Evolutionary conservation across 2,888 invertebrate species (phyloP).

Genomic region (Taphrorychus bicolor): DNA sequence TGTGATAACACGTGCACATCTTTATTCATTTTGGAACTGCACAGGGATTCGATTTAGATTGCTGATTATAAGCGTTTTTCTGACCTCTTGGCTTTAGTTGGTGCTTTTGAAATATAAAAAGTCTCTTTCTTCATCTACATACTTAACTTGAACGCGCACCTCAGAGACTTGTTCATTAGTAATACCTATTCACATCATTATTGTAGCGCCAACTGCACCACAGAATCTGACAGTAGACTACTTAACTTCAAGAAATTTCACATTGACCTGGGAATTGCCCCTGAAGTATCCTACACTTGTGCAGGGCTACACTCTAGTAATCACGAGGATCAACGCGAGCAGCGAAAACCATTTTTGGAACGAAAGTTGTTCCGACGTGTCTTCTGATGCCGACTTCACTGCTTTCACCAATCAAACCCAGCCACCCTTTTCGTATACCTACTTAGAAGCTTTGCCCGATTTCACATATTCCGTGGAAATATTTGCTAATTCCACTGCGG

Average conservation of each 20-base stretch:
- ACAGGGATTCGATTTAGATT: too few species aligned
- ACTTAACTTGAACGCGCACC: too few species aligned
- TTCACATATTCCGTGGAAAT: constrained; percentile 4
- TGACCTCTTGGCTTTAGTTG: too few species aligned
- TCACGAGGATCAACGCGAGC: not conserved
- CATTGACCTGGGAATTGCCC: not conserved
- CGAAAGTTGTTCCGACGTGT: not conserved
- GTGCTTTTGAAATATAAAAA: too few species aligned
- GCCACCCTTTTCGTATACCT: not conserved
- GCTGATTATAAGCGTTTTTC: too few species aligned
- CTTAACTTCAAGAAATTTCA: not conserved
- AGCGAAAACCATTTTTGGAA: constrained; percentile 12
- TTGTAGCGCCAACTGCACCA: not conserved
- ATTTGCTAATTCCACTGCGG: not conserved
- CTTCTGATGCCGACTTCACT: too few species aligned
- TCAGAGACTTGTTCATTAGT: not conserved
- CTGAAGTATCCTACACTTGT: not conserved
- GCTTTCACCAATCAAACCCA: not conserved
- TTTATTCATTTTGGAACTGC: too few species aligned
- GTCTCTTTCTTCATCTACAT: not conserved
- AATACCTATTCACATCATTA: not conserved
- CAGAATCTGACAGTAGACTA: not conserved
- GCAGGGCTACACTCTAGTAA: constrained; percentile 3
- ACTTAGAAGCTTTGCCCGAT: constrained; percentile 8
- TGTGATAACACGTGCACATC: too few species aligned